Percentiles rank a stretch among this genome's conserved stretches.
These are phyloP conservation scores for Mustela nigripes DNA, from an alignment of 2,113 vertebrate species.

Conservation along the genomic window DNA sequence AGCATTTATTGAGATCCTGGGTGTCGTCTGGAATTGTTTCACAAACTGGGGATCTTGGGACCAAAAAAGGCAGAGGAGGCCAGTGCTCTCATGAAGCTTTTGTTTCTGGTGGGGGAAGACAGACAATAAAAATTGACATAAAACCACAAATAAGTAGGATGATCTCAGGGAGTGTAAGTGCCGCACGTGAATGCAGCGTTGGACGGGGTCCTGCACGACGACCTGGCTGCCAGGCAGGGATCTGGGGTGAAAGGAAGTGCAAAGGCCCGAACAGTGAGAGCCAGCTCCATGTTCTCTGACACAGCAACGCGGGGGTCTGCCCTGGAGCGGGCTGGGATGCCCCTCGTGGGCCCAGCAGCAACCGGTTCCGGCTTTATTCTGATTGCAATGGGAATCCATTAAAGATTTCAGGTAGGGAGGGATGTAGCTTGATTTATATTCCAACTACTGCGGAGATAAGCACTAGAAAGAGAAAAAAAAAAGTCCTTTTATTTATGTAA, in stretches of 20 bases:
- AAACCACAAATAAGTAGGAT: neutral
- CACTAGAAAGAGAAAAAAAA: neutral
- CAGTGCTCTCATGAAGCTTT: neutral
- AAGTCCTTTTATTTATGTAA: neutral
- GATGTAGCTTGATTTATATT: neutral
- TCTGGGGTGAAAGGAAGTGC: neutral
- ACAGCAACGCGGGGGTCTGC: accelerated
- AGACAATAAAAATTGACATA: neutral
- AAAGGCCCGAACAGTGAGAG: neutral
- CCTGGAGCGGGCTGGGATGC: neutral
- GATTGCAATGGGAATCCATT: neutral
- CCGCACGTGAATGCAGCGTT: neutral
- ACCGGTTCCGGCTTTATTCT: neutral
- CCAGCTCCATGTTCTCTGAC: neutral
- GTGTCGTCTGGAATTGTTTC: neutral
- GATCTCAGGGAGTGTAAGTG: neutral
- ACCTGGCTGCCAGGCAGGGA: neutral
- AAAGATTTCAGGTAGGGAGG: neutral
- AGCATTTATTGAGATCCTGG: neutral
- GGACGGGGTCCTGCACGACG: neutral
- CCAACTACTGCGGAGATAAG: neutral
- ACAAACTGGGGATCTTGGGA: neutral
- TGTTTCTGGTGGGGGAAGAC: neutral
- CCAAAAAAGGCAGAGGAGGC: neutral
- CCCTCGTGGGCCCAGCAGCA: neutral